Evolutionary conservation across 2,888 invertebrate genomes (phyloP), one percentile per base, ranked within the genome.

Genomic region (Subacronicta megacephala): DNA sequence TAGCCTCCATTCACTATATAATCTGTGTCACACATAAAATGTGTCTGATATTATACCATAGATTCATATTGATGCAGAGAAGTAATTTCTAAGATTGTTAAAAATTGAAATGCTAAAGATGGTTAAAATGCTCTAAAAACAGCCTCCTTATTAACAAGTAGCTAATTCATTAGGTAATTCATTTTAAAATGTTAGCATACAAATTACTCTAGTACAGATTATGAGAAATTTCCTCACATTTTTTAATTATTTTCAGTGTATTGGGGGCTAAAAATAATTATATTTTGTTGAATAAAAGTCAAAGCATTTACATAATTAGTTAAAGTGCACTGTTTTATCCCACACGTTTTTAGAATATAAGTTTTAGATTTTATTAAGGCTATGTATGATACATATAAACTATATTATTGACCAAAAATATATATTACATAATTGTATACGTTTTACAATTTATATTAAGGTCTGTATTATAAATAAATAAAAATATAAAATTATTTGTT

Each of bases 321-420:
- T 79, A 72, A 75, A 77, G 58, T 71, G 88, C 90, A 90, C 90
- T 89, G 85, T 90, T 89, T 87, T 85, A 80, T 82, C 81, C 80
- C 76, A 88, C 90, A 90, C 90, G 80, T 80, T 72, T 63, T 65
- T 71, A 75, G 64, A 68, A 40, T 29, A 52, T 80, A 75, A 77
- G 51, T 55, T 59, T 74, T 78, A 75, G 63, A 52, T 61, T 31
- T 52, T 76, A 69, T 52, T 72, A 63, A 76, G 73, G 54, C 40
- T 75, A 75, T 62, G 35, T 64, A 52, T 72, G 67, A 72, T 66
- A 31, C 31, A 6, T 31, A 62, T 67, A 72, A 72, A 72, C 61
- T 81, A 81, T 79, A 72, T 80, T 79, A 81, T 75, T 76, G 77
- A 87, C 85, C 85, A 87, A 87, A 87, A 61, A 43, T 36, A 79